Conservation (phyloP, 2,113 vertebrate species). For the Pica pica region DNA sequence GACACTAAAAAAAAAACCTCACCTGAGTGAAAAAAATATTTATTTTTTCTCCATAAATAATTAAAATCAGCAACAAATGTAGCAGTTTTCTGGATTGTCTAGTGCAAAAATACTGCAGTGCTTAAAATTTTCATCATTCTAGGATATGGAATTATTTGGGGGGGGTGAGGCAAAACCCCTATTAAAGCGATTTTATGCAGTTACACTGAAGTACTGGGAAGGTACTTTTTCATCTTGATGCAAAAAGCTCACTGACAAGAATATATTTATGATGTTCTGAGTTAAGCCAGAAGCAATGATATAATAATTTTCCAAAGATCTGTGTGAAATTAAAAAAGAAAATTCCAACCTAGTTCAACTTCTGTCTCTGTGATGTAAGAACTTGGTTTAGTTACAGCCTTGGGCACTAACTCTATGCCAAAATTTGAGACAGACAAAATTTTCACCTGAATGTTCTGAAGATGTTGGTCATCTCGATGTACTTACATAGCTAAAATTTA, state of each 20-base stretch:
- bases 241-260: background rate
- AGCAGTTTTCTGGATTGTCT: background rate
- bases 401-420: background rate
- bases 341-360: fast-evolving
- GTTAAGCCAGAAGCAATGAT: background rate
- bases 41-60: background rate
- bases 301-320: background rate
- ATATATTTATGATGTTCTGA: background rate
- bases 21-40: background rate
- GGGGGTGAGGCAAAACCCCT: fast-evolving
- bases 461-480: background rate
- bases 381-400: background rate
- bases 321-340: background rate
- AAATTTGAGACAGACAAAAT: background rate
- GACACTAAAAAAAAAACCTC: background rate
- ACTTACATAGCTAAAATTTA: background rate
- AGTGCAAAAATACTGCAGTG: background rate
- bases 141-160: background rate
- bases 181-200: background rate
- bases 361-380: background rate
- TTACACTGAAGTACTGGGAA: background rate
- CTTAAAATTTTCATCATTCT: background rate
- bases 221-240: background rate
- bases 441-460: background rate
- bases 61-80: background rate